Evolutionary conservation across 2,113 vertebrate genomes (phyloP).

Genomic region (Acinonyx jubatus): DNA sequence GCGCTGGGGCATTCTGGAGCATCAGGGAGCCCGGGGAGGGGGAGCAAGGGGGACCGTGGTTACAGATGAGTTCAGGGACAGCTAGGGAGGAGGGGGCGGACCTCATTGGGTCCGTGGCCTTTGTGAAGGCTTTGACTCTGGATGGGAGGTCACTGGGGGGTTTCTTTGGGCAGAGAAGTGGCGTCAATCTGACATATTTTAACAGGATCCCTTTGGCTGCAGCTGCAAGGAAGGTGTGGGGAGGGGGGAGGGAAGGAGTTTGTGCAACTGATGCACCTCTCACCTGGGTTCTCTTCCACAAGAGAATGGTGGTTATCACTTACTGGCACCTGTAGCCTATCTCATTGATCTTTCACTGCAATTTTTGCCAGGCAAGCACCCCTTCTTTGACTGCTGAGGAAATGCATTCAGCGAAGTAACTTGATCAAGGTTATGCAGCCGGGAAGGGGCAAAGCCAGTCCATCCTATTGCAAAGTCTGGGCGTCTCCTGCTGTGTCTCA

Average conservation of each 20-base stretch:
- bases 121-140: not conserved
- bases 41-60: not conserved
- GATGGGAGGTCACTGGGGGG: not conserved
- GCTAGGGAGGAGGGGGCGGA: not conserved
- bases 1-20: not conserved
- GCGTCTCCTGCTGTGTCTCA: not conserved
- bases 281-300: not conserved
- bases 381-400: not conserved
- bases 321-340: not conserved
- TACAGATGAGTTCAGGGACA: not conserved
- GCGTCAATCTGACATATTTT: not conserved
- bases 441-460: not conserved
- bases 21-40: accelerated
- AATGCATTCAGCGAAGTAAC: not conserved
- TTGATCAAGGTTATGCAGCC: not conserved
- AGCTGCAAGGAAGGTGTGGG: not conserved
- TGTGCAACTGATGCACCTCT: not conserved
- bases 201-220: not conserved
- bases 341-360: not conserved
- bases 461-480: not conserved
- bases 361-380: not conserved
- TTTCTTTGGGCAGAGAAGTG: not conserved
- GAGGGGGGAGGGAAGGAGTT: accelerated
- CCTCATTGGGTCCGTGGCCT: accelerated
- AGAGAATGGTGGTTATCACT: not conserved